Evolutionary conservation across 2,888 invertebrate genomes (phyloP).

Genomic region (Taphrorychus bicolor): DNA sequence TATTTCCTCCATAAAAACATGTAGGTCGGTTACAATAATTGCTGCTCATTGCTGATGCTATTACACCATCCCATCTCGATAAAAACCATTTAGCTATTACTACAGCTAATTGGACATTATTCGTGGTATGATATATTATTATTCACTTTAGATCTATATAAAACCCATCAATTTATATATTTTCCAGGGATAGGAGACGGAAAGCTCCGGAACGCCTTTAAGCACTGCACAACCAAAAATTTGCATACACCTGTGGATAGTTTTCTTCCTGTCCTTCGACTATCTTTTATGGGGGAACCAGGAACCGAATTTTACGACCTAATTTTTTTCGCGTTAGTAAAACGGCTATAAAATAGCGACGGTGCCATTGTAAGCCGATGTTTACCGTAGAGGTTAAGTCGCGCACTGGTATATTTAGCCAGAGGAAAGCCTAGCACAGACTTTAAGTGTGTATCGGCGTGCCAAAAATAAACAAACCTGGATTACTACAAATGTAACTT

Average conservation of each 20-base stretch:
- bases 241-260: too few relatives aligned
- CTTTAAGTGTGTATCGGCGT: slow-evolving; percentile 32
- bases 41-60: too few relatives aligned
- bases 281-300: too few relatives aligned
- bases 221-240: too few relatives aligned
- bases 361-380: slow-evolving; percentile 1
- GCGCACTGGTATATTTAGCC: slow-evolving; percentile 32
- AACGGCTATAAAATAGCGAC: background rate
- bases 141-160: too few relatives aligned
- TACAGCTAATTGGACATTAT: too few relatives aligned
- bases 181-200: too few relatives aligned
- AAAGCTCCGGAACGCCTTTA: background rate
- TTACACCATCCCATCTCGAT: too few relatives aligned
- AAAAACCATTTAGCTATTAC: too few relatives aligned
- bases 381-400: slow-evolving; percentile 30
- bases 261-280: background rate
- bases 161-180: too few relatives aligned
- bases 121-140: too few relatives aligned
- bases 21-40: too few relatives aligned
- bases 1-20: slow-evolving; percentile 34
- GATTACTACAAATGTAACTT: slow-evolving; percentile 36
- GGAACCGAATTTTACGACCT: background rate
- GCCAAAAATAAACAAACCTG: slow-evolving; percentile 40
- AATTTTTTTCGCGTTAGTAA: background rate
- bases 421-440: slow-evolving; percentile 20